Conservation (phyloP, 2,888 invertebrate species). For the Platycheirus rosarum region DNA sequence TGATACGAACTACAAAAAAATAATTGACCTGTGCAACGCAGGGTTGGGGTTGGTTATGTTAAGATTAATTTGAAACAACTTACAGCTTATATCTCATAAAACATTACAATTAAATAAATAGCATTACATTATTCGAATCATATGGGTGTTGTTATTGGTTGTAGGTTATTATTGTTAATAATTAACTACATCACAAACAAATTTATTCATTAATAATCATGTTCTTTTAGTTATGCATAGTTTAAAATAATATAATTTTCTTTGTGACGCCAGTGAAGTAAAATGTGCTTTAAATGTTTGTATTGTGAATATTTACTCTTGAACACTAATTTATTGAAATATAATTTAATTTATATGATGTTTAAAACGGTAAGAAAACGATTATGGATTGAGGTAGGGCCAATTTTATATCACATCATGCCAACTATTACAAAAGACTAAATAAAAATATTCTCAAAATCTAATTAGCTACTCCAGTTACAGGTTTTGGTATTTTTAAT, state of each 20-base stretch:
- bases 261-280: constrained; percentile 61
- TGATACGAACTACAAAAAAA: constrained; percentile 43
- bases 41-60: constrained; percentile 4
- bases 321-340: neutral
- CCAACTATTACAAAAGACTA: no score
- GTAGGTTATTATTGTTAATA: neutral
- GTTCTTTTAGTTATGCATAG: neutral
- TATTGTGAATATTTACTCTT: constrained; percentile 28
- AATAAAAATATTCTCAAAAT: no score
- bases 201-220: constrained; percentile 43
- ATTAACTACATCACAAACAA: constrained; percentile 49
- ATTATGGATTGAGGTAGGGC: no score
- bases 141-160: neutral
- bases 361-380: no score
- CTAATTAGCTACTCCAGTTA: no score
- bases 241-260: constrained; percentile 17
- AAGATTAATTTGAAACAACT: neutral
- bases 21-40: neutral
- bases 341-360: no score
- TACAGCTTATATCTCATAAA: neutral
- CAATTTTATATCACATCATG: no score
- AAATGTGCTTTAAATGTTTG: constrained; percentile 38
- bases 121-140: neutral
- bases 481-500: no score
- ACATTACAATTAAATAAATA: neutral